Conservation (phyloP, 92 coral and sea anemone genomes). For the Muricea muricata region DNA sequence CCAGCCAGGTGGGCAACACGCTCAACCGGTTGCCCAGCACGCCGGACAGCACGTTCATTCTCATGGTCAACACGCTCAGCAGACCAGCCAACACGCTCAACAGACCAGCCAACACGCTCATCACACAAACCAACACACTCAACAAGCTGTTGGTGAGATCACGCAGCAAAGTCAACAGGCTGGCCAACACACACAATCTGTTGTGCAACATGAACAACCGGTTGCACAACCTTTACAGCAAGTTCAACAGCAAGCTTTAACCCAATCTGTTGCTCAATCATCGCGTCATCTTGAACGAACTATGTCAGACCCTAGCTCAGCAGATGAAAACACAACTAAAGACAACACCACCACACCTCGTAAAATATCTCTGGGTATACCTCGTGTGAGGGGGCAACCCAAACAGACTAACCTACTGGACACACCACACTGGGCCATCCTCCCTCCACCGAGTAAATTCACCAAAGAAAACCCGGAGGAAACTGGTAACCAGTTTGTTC, state of each 20-base stretch:
- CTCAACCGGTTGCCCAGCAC: neutral
- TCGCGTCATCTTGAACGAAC: conserved; percentile 8
- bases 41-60: neutral
- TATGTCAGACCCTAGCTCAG: conserved; percentile 18
- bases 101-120: neutral
- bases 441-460: conserved; percentile 47
- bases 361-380: conserved; percentile 33
- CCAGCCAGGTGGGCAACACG: neutral
- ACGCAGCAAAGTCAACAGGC: neutral
- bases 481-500: conserved; percentile 20
- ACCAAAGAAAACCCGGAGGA: conserved; percentile 27
- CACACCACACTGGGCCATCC: conserved; percentile 45
- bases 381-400: conserved; percentile 22
- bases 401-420: conserved; percentile 36
- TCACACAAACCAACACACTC: neutral
- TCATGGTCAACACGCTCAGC: neutral
- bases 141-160: too few species aligned
- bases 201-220: conserved; percentile 4
- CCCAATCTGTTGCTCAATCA: too few species aligned
- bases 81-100: neutral
- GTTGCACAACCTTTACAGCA: conserved; percentile 2
- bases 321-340: conserved; percentile 15
- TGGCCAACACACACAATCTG: conserved; percentile 16
- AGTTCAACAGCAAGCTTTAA: neutral
- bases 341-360: conserved; percentile 5